Conservation (phyloP, 1,140 invertebrate species). For the Achatina immaculata region DNA sequence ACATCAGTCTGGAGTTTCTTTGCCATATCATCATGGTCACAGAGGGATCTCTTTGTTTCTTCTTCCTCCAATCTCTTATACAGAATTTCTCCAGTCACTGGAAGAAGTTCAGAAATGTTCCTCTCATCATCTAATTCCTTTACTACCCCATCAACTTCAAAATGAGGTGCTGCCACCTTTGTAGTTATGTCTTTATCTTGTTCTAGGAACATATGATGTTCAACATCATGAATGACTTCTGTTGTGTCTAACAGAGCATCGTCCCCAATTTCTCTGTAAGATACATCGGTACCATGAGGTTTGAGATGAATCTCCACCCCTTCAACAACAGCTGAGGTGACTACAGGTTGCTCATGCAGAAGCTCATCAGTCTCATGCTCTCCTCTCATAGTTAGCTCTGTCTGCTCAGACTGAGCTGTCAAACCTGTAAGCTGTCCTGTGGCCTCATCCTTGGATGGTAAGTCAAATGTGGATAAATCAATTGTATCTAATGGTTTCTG, state of each 20-base stretch:
- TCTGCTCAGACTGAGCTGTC: not conserved
- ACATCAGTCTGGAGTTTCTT: not conserved
- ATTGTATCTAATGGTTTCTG: too few relatives aligned
- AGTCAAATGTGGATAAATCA: too few relatives aligned
- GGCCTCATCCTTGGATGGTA: too few relatives aligned
- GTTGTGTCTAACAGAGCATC: not conserved
- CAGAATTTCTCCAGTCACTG: not conserved
- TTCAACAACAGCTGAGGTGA: not conserved
- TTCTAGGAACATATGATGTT: conserved; percentile 17
- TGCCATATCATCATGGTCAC: not conserved
- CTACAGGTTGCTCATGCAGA: not conserved
- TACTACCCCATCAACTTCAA: conserved; percentile 15
- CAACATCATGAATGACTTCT: not conserved
- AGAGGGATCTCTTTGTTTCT: not conserved
- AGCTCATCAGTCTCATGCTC: not conserved
- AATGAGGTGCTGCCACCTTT: conserved; percentile 15
- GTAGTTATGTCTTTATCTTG: conserved; percentile 23
- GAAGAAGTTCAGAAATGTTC: not conserved
- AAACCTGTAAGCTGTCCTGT: too few relatives aligned
- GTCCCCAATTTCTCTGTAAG: conserved; percentile 13
- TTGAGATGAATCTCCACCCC: conserved; percentile 6
- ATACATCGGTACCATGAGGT: not conserved
- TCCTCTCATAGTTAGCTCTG: not conserved
- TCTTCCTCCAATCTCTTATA: not conserved
- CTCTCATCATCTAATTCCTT: conserved; percentile 25